Base-by-base conservation (phyloP, 2,113 vertebrate species). In the Upupa epops region DNA sequence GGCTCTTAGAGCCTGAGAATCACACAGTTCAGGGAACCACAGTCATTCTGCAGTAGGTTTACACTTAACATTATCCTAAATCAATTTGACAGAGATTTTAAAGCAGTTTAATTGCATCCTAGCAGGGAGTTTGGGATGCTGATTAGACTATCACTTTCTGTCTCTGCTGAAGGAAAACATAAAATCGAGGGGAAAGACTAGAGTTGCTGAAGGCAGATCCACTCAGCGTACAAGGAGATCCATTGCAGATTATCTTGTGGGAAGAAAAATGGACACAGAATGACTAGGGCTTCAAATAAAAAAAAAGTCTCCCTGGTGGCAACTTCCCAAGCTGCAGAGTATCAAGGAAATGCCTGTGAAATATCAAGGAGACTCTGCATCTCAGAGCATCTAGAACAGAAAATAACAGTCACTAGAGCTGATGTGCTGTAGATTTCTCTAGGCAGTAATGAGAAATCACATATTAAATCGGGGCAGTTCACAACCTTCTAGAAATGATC, bases 91-190 rank as follows among this genome's bases (percentile, higher is more conserved):
- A 18, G 81, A 83, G 84, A 51, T 76, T 95, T 89, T 55, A 79
- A 79, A 87, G 86, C 37, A 24, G 32, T 51, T 94, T 93, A 89
- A 94, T 89, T 79, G 84, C 71, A 87, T 85, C 84, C 82, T 94
- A 70, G 89, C 68, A 89, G 89, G 77, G 65, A 92, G 83, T 70
- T 79, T 5, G 86, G 73, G 81, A 70, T 45, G 81, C 51, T 90
- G 83, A 63, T 92, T 79, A 45, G 52, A 74, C 40, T 70, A 82
- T 82, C 19, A 9, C 21, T 76, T 45, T 34, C 83, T 79, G 86
- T 54, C 88, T 66, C 74, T 73, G 20, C 70, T 66, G 66, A n/a
- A 72, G 59, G 71, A 73, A 86, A 90, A 69, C 4, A 54, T 34
- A 64, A 70, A 72, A n/a, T 42, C 19, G 29, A 49, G 26, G 24